Percentiles rank a stretch among this genome's conserved stretches.
Conservation (phyloP, 2,113 vertebrate genomes). For the Poeciliopsis occidentalis region DNA sequence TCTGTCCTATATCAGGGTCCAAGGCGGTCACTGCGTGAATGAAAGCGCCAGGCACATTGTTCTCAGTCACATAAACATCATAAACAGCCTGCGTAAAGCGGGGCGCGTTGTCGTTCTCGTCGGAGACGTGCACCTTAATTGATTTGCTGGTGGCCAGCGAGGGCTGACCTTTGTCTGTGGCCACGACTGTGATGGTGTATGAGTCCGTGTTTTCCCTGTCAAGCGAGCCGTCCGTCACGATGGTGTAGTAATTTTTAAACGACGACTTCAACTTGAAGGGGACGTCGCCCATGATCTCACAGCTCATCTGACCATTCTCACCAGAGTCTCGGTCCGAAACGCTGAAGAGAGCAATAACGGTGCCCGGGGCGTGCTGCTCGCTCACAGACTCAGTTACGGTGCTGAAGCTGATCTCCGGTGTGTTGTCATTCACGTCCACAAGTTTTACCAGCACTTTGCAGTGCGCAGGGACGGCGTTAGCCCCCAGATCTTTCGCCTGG, state of each 20-base stretch:
- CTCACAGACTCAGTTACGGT: constrained; percentile 96
- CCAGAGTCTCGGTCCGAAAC: constrained; percentile 95
- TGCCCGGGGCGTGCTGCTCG: constrained; percentile 92
- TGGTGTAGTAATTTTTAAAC: constrained; percentile 95
- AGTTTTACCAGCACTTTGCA: constrained; percentile 97
- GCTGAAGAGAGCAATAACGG: constrained; percentile 94
- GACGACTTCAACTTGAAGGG: constrained; percentile 96
- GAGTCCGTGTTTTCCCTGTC: constrained; percentile 90
- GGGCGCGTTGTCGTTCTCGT: constrained; percentile 97
- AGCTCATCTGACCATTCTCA: constrained; percentile 93
- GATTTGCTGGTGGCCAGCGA: constrained; percentile 91
- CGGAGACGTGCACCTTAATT: constrained; percentile 93
- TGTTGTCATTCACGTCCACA: constrained; percentile 95
- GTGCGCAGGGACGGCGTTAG: constrained; percentile 95
- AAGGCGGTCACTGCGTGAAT: constrained; percentile 94
- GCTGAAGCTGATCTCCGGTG: constrained; percentile 96
- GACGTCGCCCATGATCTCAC: constrained; percentile 91
- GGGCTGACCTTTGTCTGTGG: constrained; percentile 89
- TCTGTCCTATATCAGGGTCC: constrained; percentile 91
- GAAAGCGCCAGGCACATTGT: constrained; percentile 95
- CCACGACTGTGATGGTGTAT: constrained; percentile 93
- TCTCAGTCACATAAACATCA: constrained; percentile 95
- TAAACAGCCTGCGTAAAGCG: constrained; percentile 91
- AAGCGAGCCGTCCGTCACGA: constrained; percentile 92
- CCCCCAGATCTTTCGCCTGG: constrained; percentile 94